Evolutionary conservation across 2,888 invertebrate species (phyloP).

Genomic region (Merodon equestris): DNA sequence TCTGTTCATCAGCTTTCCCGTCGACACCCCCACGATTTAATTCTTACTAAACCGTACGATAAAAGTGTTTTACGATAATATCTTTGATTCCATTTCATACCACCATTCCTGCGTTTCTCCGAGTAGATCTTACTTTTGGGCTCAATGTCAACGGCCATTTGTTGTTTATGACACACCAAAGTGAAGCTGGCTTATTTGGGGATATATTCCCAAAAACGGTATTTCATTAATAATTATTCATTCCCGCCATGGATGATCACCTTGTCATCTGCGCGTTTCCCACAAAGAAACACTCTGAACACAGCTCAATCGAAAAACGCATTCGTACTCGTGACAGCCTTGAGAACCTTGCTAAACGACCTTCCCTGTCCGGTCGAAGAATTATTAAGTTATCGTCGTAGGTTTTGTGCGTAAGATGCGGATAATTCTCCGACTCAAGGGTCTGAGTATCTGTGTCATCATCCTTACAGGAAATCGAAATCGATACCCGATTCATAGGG

Average conservation of each 20-base stretch:
- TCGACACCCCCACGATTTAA: too few relatives aligned
- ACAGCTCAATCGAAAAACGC: too few relatives aligned
- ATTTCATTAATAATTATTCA: constrained; percentile 50
- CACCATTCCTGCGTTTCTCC: too few relatives aligned
- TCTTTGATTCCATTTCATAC: too few relatives aligned
- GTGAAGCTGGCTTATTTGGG: constrained; percentile 4
- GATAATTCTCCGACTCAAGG: constrained; percentile 13
- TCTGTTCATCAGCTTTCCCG: too few relatives aligned
- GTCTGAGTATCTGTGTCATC: constrained; percentile 29
- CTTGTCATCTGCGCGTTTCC: constrained; percentile 3
- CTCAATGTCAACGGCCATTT: constrained; percentile 51
- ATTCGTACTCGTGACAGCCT: constrained; percentile 32
- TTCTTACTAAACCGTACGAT: too few relatives aligned
- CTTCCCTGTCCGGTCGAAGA: constrained; percentile 52
- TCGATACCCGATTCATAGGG: too few relatives aligned
- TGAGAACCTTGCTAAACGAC: constrained; percentile 60
- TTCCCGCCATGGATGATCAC: constrained; percentile 2
- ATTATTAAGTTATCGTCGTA: constrained; percentile 12
- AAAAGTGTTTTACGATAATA: too few relatives aligned
- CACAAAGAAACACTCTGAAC: too few relatives aligned
- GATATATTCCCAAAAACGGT: constrained; percentile 38
- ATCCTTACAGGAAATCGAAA: constrained; percentile 24
- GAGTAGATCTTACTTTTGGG: constrained; percentile 1
- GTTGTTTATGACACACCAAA: neutral
- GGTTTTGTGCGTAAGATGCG: constrained; percentile 5